Evolutionary conservation across 2,888 invertebrate species (phyloP).

Genomic region (Diloba caeruleocephala): DNA sequence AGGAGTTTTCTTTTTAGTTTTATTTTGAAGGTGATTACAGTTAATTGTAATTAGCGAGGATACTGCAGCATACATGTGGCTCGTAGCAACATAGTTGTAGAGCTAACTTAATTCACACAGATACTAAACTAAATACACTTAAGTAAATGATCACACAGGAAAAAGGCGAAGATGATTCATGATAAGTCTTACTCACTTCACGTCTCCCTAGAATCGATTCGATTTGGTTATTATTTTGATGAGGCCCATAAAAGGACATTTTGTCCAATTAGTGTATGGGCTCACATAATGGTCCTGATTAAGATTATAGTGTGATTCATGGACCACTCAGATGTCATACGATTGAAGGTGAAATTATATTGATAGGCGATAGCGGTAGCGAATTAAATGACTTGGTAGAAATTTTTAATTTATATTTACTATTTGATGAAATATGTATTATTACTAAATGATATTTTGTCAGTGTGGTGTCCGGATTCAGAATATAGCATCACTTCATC

Average conservation of each 20-base stretch:
- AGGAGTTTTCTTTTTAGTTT: too few species aligned
- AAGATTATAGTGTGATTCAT: slow-evolving; percentile 67
- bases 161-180: slow-evolving; percentile 43
- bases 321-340: slow-evolving; percentile 40
- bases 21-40: too few species aligned
- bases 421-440: too few species aligned
- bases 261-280: slow-evolving; percentile 77
- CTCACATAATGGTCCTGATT: slow-evolving; percentile 55
- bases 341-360: slow-evolving; percentile 15
- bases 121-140: slow-evolving; percentile 11
- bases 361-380: slow-evolving; percentile 45
- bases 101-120: too few species aligned
- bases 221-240: slow-evolving; percentile 60
- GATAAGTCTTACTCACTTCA: slow-evolving; percentile 45
- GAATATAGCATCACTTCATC: too few species aligned
- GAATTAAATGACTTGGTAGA: slow-evolving; percentile 2
- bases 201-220: slow-evolving; percentile 55
- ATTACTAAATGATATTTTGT: too few species aligned
- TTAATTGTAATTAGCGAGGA: too few species aligned
- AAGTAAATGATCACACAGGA: slow-evolving; percentile 13
- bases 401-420: too few species aligned
- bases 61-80: too few species aligned
- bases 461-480: too few species aligned
- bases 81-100: too few species aligned
- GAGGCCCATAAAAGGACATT: slow-evolving; percentile 73